Base-by-base conservation (phyloP, 2,888 invertebrate genomes). In the Parnassius smintheus region DNA sequence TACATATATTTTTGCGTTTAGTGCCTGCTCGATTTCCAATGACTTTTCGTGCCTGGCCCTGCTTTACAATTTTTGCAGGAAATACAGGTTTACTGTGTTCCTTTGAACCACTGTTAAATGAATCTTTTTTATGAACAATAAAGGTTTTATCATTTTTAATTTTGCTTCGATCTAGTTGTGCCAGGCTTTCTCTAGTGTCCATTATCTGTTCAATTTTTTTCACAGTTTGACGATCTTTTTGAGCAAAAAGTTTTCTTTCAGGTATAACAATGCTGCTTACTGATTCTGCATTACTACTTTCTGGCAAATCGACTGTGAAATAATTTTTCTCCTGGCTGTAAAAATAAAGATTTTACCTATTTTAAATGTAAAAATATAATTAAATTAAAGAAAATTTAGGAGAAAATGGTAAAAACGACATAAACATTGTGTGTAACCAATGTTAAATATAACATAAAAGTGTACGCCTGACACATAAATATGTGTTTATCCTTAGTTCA, bases 211-310 rank as follows among this genome's bases (percentile, higher is more conserved):
- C 71, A 69, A 81, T 85, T 57, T 78, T 80, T 41, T 80, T 80
- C 66, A 80, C 74, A 2, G 73, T 70, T 46, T 71, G 68, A 48
- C 76, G 78, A 53, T 86, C 81, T 70, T 86, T 88, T 62, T 86
- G 80, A 9, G 77, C 73, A 54, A 91, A 90, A 0, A 91, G 69
- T 67, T 77, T 85, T 51, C 82, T 72, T 69, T 88, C 86, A 42
- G 89, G 85, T 2, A 91, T 74, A 0, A 88, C 81, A 65, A 91
- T 90, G 68, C 91, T 91, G 48, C 69, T 73, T 22, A 91, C 83
- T 11, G 91, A 88, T 73, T 90, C 91, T 70, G 75, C 80, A 63
- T 82, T 87, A 68, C 91, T 90, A 70, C 85, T 90, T 9, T 90
- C 89, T 61, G 86, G 86, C 54, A 88, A 62, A 59, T 87, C 81